phyloP scores from a whole-genome alignment of 1,140 invertebrate species.

The Caerostris darwini region DNA sequence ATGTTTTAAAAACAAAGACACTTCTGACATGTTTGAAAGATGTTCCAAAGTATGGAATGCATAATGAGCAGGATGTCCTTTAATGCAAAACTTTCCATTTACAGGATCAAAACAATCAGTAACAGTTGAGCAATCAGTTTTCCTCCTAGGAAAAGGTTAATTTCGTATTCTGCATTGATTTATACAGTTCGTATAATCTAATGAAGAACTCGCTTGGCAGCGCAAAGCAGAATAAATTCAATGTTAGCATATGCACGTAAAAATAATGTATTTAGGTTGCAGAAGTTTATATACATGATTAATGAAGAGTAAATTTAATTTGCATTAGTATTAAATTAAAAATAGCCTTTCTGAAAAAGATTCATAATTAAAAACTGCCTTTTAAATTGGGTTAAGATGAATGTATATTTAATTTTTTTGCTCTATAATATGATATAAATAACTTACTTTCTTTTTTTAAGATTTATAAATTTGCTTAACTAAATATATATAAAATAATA shows the following conservation, averaged over 20 bases:
- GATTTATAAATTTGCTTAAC: too few relatives aligned
- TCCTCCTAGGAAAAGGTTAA: not conserved
- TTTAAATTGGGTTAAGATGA: too few relatives aligned
- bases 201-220: conserved; percentile 9
- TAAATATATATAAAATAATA: too few relatives aligned
- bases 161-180: conserved; percentile 44
- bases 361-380: too few relatives aligned
- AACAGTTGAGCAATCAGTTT: not conserved
- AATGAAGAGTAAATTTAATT: not conserved
- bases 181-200: conserved; percentile 8
- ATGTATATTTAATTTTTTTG: too few relatives aligned
- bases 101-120: not conserved
- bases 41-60: not conserved
- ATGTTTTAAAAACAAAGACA: too few relatives aligned
- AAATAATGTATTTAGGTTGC: not conserved
- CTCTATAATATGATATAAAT: too few relatives aligned
- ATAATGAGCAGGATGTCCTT: not conserved
- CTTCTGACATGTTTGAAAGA: not conserved
- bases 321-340: not conserved
- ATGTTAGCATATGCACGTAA: not conserved
- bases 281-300: not conserved
- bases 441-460: too few relatives aligned
- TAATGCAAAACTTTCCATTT: not conserved
- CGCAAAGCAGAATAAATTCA: conserved; percentile 5
- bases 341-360: not conserved